phyloP scores from a whole-genome alignment of 2,113 vertebrate species.

The Antechinus stuartii region DNA sequence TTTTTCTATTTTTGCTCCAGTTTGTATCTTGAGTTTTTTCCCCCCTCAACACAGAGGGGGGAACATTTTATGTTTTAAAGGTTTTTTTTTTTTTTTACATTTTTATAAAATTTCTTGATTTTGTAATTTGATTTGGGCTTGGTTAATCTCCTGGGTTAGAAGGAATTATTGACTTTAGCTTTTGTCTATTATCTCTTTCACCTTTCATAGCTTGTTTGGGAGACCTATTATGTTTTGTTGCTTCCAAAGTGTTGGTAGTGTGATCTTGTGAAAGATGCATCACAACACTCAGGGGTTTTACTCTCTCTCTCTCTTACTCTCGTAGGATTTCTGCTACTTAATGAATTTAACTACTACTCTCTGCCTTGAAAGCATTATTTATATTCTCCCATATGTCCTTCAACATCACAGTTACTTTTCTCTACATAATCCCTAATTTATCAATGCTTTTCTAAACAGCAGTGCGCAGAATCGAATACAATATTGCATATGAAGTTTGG shows the following conservation, averaged over 20 bases:
- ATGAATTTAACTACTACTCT: neutral
- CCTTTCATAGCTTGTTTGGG: neutral
- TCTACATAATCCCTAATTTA: neutral
- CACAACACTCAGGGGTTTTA: neutral
- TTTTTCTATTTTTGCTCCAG: too few species aligned
- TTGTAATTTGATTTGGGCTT: neutral
- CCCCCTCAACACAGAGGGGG: neutral
- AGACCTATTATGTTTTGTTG: neutral
- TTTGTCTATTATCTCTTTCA: neutral
- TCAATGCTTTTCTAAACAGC: neutral
- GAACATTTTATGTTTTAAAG: neutral
- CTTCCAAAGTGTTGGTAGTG: neutral
- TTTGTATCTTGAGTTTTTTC: neutral
- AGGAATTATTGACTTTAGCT: neutral
- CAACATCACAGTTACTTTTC: neutral
- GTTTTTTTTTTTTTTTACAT: neutral
- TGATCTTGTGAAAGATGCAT: neutral
- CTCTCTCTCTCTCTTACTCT: neutral
- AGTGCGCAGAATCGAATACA: neutral
- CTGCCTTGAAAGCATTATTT: neutral
- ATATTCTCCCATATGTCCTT: neutral
- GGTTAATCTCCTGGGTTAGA: too few species aligned
- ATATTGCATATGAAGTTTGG: neutral
- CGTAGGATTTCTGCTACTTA: neutral
- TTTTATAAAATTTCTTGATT: neutral